Base-by-base conservation (phyloP, 2,113 vertebrate species). In the Egretta garzetta region DNA sequence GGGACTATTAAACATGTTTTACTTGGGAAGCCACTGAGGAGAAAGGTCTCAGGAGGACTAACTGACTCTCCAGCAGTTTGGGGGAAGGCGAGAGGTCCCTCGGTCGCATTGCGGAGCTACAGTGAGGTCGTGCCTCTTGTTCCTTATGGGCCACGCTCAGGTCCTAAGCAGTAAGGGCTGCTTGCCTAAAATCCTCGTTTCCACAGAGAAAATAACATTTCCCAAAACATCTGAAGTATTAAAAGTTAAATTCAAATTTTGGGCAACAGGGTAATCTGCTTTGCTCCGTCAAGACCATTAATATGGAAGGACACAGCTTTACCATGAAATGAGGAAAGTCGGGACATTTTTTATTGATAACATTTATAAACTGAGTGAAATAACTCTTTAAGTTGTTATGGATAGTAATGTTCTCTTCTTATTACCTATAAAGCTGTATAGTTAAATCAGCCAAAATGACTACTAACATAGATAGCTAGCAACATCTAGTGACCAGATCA, bases 401-500 rank as follows among this genome's bases (percentile, higher is more conserved):
- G 63, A 35, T 20, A 39, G 3, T 59, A 74, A 80, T 4, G 13
- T 47, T 80, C 63, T 33, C 53, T 39, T 35, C 55, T n/a, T 5
- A 8, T 33, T 33, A 63, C 52, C 43, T 32, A 2, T 2, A 18
- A 50, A 75, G n/a, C 15, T 22, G 8, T 33, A 20, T 3, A 43
- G 41, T 35, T 55, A 76, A 77, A 45, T 6, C 15, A 9, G 21
- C 22, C 5, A 18, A 60, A 4, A 85, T 0, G 4, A 6, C 26
- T 22, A 24, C 67, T 89, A 85, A 11, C 43, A 9, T 35, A 90
- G 97, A 37, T 53, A 12, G 4, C 13, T 33, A 95, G 97, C 90
- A 98, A 89, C 98, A 98, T 91, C 98, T 98, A 98, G 96, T 90
- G 98, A 91, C 88, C 75, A 80, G 11, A 18, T 55, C 19, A 16